phyloP scores from a whole-genome alignment of 2,113 vertebrate genomes.

The Nyctereutes procyonoides region DNA sequence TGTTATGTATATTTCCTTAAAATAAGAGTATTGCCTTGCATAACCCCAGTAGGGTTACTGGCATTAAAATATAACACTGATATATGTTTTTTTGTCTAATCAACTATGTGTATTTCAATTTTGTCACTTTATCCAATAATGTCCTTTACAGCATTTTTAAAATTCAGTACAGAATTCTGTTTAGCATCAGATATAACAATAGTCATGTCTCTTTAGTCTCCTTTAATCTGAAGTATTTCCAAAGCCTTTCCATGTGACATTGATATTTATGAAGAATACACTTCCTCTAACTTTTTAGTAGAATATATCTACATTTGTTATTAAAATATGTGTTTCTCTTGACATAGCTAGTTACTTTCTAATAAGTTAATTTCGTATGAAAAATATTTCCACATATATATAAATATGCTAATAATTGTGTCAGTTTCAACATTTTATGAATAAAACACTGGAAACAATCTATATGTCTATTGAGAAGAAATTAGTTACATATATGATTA shows the following conservation, averaged over 20 bases:
- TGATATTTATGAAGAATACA: neutral
- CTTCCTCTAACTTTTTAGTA: neutral
- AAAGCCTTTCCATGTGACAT: neutral
- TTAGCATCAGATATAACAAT: neutral
- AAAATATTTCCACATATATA: neutral
- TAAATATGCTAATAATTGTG: neutral
- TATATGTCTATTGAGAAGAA: neutral
- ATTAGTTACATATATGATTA: neutral
- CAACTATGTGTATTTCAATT: neutral
- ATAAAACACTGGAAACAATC: neutral
- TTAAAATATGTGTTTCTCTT: conserved; percentile 25
- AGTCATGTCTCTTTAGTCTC: neutral
- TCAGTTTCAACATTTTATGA: neutral
- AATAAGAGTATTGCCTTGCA: neutral
- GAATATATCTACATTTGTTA: neutral
- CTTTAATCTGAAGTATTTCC: conserved; percentile 29
- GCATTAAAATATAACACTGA: neutral
- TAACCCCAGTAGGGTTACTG: neutral
- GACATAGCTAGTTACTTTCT: neutral
- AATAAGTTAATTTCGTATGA: neutral
- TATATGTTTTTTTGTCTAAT: neutral
- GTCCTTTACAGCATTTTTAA: neutral
- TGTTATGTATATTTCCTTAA: neutral
- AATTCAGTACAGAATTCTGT: neutral
- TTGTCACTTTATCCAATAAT: neutral